These are phyloP conservation scores for Leucozona laternaria DNA, from an alignment of 2,888 invertebrate genomes.

Conservation along the genomic window DNA sequence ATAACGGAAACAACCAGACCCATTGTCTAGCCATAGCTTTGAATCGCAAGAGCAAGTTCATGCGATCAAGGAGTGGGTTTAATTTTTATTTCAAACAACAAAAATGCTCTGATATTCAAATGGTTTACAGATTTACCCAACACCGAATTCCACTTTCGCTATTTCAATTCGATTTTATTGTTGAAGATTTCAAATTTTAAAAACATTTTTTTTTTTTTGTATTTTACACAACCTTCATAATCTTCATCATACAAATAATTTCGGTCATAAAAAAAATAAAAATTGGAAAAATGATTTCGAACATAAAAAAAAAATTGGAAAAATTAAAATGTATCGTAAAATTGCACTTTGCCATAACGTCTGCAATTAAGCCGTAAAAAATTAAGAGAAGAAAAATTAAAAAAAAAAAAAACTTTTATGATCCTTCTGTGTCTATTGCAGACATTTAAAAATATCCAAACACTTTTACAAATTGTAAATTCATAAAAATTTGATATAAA, in stretches of 20 bases:
- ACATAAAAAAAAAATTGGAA: too few species aligned
- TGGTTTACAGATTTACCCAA: not conserved
- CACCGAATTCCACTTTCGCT: not conserved
- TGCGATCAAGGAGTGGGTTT: too few species aligned
- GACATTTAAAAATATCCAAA: not conserved
- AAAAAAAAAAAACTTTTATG: not conserved
- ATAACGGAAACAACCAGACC: too few species aligned
- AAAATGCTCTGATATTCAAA: not conserved
- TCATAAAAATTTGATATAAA: slow-evolving; percentile 12
- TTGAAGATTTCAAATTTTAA: too few species aligned
- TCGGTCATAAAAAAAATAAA: too few species aligned
- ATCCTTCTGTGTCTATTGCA: not conserved
- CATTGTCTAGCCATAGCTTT: too few species aligned
- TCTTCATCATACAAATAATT: too few species aligned
- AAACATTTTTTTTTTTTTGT: too few species aligned
- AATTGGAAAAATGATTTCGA: too few species aligned
- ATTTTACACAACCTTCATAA: too few species aligned
- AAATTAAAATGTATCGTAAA: not conserved
- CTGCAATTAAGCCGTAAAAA: not conserved
- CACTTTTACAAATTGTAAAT: not conserved
- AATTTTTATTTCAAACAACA: too few species aligned
- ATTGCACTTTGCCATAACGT: not conserved
- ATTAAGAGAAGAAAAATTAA: not conserved
- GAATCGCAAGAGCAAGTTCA: too few species aligned
- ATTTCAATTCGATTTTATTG: not conserved